These are phyloP conservation scores for Crocidura indochinensis DNA, from an alignment of 2,797 vertebrate genomes.

Conservation along the genomic window DNA sequence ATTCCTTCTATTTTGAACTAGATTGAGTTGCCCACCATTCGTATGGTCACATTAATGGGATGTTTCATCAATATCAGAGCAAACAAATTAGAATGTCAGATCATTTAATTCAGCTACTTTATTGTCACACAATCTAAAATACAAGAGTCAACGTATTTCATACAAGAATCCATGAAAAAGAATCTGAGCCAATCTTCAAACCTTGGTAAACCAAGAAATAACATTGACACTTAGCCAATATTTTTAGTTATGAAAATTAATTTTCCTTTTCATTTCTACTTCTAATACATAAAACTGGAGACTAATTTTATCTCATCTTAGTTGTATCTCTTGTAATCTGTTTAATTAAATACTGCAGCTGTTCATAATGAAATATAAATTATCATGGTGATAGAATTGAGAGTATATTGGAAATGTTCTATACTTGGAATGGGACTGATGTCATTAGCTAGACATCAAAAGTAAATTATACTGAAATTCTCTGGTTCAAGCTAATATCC, in stretches of 20 bases:
- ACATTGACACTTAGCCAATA: accelerated
- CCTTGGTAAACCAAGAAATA: not conserved
- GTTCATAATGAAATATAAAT: not conserved
- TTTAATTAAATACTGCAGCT: not conserved
- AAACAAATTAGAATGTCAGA: not conserved
- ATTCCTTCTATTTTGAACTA: not conserved
- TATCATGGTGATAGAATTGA: conserved; percentile 10
- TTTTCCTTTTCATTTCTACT: not conserved
- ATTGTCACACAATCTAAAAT: not conserved
- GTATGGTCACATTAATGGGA: not conserved
- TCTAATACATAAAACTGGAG: not conserved
- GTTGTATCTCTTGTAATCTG: not conserved
- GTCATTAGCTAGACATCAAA: not conserved
- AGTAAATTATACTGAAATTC: not conserved
- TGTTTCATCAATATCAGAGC: not conserved
- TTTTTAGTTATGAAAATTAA: not conserved
- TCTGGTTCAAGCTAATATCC: not conserved
- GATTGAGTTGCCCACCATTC: not conserved
- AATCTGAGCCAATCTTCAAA: not conserved
- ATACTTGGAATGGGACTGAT: not conserved
- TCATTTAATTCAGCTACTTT: not conserved
- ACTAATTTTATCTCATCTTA: not conserved
- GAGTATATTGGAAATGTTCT: not conserved
- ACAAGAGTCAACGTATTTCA: not conserved
- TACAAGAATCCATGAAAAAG: not conserved